Evolutionary conservation across 2,888 invertebrate genomes (phyloP), one percentile per base, ranked within the genome.

Genomic region (Agrochola lota): DNA sequence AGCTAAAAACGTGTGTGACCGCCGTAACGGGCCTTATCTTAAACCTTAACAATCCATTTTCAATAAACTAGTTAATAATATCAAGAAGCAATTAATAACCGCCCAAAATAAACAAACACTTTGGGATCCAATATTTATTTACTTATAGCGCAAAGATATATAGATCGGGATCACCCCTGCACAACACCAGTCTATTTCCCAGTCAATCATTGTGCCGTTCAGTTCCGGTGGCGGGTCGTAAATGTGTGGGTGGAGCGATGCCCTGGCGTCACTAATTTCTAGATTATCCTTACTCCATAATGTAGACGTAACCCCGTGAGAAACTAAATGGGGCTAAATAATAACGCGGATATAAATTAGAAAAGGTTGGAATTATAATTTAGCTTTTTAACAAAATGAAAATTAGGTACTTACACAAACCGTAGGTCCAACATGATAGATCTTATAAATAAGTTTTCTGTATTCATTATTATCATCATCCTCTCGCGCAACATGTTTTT

Each of bases 161-260:
- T 73, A 71, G 52, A 59, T 46, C 68, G 30, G 78, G 35, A 63
- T 73, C 81, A 74, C 84, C 87, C 88, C 88, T 88, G 87, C 82
- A 68, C 73, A 30, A 23, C 62, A 46, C 87, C 85, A 88, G 85
- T 91, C 88, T 87, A 92, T 93, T 92, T 92, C 91, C 84, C 92
- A 95, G 95, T 95, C 94, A 92, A 95, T 95, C 95, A 95, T 93
- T 92, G 89, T 91, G 93, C 90, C 93, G 90, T 93, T 93, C 86
- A 86, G 92, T 94, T 95, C 95, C 95, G 95, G 92, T 84, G 75
- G 68, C 63, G 77, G 74, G 74, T 63, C 83, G 68, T 94, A 94
- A 94, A 91, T 90, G 91, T 83, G 85, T 92, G 94, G 94, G 94
- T 90, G 94, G 94, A 75, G 83, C 74, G 80, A 78, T 78, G 77